These are phyloP conservation scores for Cyprinodon brontotheroides DNA, from an alignment of 2,113 vertebrate species.

Conservation along the genomic window DNA sequence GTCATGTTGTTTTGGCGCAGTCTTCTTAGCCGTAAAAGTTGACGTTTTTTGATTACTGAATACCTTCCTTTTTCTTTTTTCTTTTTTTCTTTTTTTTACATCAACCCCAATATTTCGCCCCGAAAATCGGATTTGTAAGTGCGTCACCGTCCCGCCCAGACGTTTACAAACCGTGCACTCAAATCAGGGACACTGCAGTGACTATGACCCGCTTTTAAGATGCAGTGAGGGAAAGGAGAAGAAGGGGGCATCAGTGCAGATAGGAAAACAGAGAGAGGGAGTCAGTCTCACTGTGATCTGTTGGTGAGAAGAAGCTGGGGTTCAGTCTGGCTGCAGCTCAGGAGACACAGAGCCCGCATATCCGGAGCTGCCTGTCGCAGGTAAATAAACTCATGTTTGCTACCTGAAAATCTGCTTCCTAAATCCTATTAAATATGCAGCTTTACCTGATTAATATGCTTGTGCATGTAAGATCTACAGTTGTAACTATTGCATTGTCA, in stretches of 20 bases:
- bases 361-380: slow-evolving; percentile 69
- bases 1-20: not conserved
- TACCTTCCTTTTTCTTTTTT: not conserved
- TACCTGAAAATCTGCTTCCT: not conserved
- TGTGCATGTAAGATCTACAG: slow-evolving; percentile 18
- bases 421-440: slow-evolving; percentile 3
- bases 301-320: slow-evolving; percentile 49
- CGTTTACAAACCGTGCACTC: slow-evolving; percentile 15
- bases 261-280: slow-evolving; percentile 32
- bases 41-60: not conserved
- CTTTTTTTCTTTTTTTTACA: too few species aligned
- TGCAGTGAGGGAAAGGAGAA: slow-evolving; percentile 86
- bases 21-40: not conserved
- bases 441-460: slow-evolving; percentile 9
- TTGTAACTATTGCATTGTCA: slow-evolving; percentile 17
- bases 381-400: slow-evolving; percentile 68
- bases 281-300: slow-evolving; percentile 24
- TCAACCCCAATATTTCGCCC: not conserved
- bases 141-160: not conserved
- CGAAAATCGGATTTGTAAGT: not conserved
- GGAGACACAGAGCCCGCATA: slow-evolving; percentile 64
- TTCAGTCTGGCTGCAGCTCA: slow-evolving; percentile 68
- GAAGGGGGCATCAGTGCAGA: slow-evolving; percentile 85
- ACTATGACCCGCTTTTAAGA: slow-evolving; percentile 88
- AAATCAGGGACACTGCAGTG: slow-evolving; percentile 79